Evolutionary conservation across 53 echinoderm and acorn worm species (phyloP), one percentile per base, ranked within the genome.

Genomic region (Mesocentrotus franciscanus): DNA sequence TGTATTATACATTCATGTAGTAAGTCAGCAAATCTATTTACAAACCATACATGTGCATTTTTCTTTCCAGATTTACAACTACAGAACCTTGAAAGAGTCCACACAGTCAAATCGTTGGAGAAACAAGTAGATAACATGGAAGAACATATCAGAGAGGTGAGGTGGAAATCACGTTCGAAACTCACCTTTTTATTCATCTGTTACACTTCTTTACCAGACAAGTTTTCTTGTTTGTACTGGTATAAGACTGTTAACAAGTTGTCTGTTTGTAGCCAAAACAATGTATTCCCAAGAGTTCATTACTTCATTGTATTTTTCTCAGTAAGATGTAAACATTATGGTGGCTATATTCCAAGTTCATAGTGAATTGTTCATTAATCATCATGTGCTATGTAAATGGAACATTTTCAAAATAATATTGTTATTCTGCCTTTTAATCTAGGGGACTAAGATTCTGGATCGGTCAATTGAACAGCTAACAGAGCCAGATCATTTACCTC

Each of bases 121-220:
- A 92, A 92, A 15, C 92, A 92, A 75, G 92, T 92, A 56, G 75
- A 83, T 18, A 93, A 81, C 83, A 93, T 93, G 94, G 83, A 93
- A 60, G 94, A 93, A 20, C 94, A 93, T 34, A 93, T 93, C 83
- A 93, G 83, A 39, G 83, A 62, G 83, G 94, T 93, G 32, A 75
- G 92, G 56, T 89, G 32, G 8, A 35, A 79, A 14, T 79, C 14
- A 15, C 12, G 3, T 33, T 10, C 8, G 9, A 35, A 35, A 9
- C 34, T 18, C 35, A 33, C 29, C 22, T 26, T 79, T 79, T 79
- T 8, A 0, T 79, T 14, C 79, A 17, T 79, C 79, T 24, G 26
- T 35, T 33, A 79, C 79, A 15, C 79, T 9, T 79, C 49, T 49
- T 49, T 49, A 6, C 49, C 49, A 49, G 6, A 4, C 49, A 49